Evolutionary conservation across 2,113 vertebrate genomes (phyloP).

Genomic region (Pungitius pungitius): DNA sequence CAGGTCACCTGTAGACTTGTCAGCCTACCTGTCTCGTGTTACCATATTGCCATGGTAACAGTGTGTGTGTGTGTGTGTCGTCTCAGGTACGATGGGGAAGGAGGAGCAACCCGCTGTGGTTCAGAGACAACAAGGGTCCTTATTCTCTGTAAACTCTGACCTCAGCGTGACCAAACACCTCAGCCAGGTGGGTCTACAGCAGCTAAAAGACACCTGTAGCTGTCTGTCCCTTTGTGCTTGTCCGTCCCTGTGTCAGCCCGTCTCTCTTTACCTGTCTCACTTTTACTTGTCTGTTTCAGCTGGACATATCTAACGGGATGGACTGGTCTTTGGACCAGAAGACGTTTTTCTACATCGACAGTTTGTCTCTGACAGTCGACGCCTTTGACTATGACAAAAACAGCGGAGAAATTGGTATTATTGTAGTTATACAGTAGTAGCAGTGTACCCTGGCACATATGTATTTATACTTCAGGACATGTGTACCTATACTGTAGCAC

Average conservation of each 20-base stretch:
- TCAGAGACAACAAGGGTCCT: constrained; percentile 43
- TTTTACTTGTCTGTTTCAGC: constrained; percentile 64
- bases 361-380: constrained; percentile 86
- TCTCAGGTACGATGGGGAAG: constrained; percentile 64
- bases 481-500: not conserved
- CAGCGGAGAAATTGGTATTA: constrained; percentile 78
- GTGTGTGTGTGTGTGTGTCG: not conserved
- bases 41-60: constrained; percentile 2
- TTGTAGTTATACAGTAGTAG: not conserved
- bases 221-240: not conserved
- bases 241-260: constrained; percentile 2
- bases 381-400: constrained; percentile 90
- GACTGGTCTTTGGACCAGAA: constrained; percentile 93
- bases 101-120: constrained; percentile 16
- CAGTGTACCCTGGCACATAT: not conserved
- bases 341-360: constrained; percentile 94
- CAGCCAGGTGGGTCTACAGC: constrained; percentile 40
- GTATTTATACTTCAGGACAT: not conserved
- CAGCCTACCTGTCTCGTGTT: not conserved
- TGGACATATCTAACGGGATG: constrained; percentile 94
- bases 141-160: constrained; percentile 59
- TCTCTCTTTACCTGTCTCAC: constrained; percentile 16
- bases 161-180: constrained; percentile 54
- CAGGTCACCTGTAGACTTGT: not conserved
- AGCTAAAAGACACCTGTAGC: not conserved